Evolutionary conservation across 2,113 vertebrate genomes (phyloP), one percentile per base, ranked within the genome.

Genomic region (Fregetta grallaria): DNA sequence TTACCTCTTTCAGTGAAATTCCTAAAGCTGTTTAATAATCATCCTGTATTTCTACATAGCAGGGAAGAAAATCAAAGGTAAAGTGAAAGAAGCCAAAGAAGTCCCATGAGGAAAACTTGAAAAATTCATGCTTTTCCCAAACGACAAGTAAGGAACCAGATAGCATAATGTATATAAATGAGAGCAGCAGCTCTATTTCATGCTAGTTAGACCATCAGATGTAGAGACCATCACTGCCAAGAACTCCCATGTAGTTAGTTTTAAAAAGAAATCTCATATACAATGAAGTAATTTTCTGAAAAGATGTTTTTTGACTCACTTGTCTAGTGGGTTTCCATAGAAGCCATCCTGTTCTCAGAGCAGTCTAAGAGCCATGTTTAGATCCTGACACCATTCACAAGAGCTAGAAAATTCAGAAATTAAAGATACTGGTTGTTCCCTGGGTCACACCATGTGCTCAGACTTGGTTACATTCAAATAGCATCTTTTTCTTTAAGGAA

Each of bases 171-270:
- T 94, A 95, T 86, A 96, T 92, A 96, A 96, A 95, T 83, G 94
- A 96, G 88, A 92, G 85, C 75, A 94, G 93, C 95, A 94, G 96
- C 75, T 96, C 92, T 97, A 96, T 97, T 96, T 97, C 96, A 96
- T 96, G 96, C 93, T 96, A 95, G 82, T 96, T 96, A 96, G 90
- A 83, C 90, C 90, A 80, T 96, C 90, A 95, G 94, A 90, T 90
- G 82, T 59, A 88, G 85, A 93, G 62, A 76, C 55, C 85, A 67
- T 94, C 92, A 90, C 34, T 93, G 95, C 96, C 95, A 96, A 94
- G 96, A 96, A 95, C 95, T 95, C 94, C 90, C 95, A 92, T 83
- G 75, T 72, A 96, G 95, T 83, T 91, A 73, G 84, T 88, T 94
- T 95, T 82, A 68, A 89, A 94, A 95, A 92, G 91, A 94, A 94